A percentile compares a stretch with the other conserved stretches of the same genome.
phyloP scores from a whole-genome alignment of 2,888 invertebrate genomes.

The Drosophila nigricruria region DNA sequence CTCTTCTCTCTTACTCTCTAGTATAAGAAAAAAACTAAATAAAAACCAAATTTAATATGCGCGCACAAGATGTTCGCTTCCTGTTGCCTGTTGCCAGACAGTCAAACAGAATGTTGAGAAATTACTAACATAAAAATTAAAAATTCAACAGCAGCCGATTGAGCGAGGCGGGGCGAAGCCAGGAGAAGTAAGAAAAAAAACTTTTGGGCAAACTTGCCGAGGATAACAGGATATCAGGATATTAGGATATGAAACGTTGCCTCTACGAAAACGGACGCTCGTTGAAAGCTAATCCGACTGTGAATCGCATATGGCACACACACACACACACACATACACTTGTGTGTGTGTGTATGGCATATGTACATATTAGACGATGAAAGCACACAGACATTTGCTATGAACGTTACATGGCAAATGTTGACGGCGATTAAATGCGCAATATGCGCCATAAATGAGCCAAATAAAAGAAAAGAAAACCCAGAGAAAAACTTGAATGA shows the following conservation, averaged over 20 bases:
- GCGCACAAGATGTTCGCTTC: conserved; percentile 72
- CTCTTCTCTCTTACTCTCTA: too few relatives aligned
- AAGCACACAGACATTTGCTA: conserved; percentile 16
- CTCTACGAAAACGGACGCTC: conserved; percentile 26
- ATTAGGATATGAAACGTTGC: conserved; percentile 35
- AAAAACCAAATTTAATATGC: conserved; percentile 74
- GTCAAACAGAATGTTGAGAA: conserved; percentile 68
- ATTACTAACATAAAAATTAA: conserved; percentile 82
- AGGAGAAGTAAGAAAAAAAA: conserved; percentile 9
- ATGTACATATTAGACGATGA: conserved; percentile 33
- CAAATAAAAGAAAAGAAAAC: conserved; percentile 61
- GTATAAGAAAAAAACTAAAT: conserved; percentile 45
- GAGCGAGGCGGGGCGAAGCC: conserved; percentile 1
- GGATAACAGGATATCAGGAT: conserved; percentile 29
- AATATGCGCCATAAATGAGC: conserved; percentile 79
- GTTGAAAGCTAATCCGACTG: conserved; percentile 62
- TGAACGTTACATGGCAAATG: conserved; percentile 51
- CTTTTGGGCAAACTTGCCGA: conserved; percentile 44
- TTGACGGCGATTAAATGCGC: conserved; percentile 76
- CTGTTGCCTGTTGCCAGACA: conserved; percentile 35
- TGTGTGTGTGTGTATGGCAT: conserved; percentile 8
- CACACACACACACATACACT: conserved; percentile 1
- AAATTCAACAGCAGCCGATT: conserved; percentile 79
- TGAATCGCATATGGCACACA: conserved; percentile 43
- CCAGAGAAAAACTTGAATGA: conserved; percentile 52